Evolutionary conservation across 2,888 invertebrate genomes (phyloP).

Genomic region (Synanthedon vespiformis): DNA sequence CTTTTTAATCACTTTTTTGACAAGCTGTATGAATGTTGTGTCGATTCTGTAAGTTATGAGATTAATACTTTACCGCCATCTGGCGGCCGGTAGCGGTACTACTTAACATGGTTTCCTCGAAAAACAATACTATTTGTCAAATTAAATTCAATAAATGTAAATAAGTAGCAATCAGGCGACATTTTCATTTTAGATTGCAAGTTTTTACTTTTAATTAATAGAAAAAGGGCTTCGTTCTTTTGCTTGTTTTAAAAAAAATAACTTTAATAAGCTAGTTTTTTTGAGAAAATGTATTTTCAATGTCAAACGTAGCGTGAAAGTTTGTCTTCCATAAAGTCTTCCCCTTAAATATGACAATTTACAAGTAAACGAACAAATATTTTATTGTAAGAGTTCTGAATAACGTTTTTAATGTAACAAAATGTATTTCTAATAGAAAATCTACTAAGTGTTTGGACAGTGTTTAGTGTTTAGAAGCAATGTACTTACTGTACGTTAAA

Average conservation of each 20-base stretch:
- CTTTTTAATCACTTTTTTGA: too few relatives aligned
- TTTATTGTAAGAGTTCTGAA: not conserved
- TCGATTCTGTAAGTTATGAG: too few relatives aligned
- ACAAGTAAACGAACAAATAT: not conserved
- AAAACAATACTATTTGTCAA: conserved; percentile 44
- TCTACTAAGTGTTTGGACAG: conserved; percentile 17
- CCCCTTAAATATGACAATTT: conserved; percentile 8
- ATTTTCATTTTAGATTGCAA: not conserved
- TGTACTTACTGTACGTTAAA: conserved; percentile 28
- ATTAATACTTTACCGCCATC: conserved; percentile 10
- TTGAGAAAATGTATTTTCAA: conserved; percentile 47
- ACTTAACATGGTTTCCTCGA: not conserved
- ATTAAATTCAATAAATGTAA: conserved; percentile 47
- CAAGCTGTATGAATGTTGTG: too few relatives aligned
- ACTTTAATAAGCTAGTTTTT: too few relatives aligned
- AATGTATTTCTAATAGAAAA: conserved; percentile 8
- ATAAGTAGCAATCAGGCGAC: conserved; percentile 30
- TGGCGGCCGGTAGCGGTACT: conserved; percentile 18
- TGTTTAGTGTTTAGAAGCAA: conserved; percentile 37
- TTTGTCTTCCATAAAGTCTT: conserved; percentile 39
- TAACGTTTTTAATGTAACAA: conserved; percentile 6
- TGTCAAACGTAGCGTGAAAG: conserved; percentile 29
- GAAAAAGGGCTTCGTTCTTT: conserved; percentile 2
- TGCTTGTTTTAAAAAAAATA: too few relatives aligned
- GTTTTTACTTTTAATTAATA: not conserved